Percentiles rank a stretch among this genome's conserved stretches.
Evolutionary conservation across 2,888 invertebrate genomes (phyloP).

Genomic region (Entomobrya multifasciata): DNA sequence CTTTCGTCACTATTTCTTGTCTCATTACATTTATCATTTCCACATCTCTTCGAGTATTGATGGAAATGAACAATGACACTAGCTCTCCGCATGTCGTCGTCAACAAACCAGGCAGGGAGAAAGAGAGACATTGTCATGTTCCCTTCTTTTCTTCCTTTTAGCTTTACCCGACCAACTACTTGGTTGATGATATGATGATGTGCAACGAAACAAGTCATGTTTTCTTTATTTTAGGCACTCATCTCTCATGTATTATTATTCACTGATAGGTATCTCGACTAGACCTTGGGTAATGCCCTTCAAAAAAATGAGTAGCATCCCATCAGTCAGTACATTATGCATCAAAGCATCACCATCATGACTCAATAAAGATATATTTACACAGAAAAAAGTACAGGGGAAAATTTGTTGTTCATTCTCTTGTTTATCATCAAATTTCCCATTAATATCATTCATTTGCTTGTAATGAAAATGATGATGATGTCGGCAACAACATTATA

Average conservation of each 20-base stretch:
- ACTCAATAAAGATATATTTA: too few species aligned
- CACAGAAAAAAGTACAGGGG: neutral
- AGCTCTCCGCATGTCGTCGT: slow-evolving; percentile 35
- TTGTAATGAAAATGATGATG: slow-evolving; percentile 3
- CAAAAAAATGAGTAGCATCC: slow-evolving; percentile 5
- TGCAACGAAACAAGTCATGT: neutral
- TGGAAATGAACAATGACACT: slow-evolving; percentile 33
- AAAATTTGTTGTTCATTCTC: slow-evolving; percentile 8
- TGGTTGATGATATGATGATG: neutral
- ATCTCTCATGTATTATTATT: slow-evolving; percentile 63
- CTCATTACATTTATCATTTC: slow-evolving; percentile 22
- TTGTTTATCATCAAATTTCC: neutral
- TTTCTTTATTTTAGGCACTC: neutral
- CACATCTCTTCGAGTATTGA: slow-evolving; percentile 13
- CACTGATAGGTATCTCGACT: slow-evolving; percentile 64
- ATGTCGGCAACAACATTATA: neutral
- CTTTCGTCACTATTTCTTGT: slow-evolving; percentile 18
- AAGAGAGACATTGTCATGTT: slow-evolving; percentile 39
- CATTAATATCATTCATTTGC: slow-evolving; percentile 35
- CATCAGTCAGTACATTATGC: too few species aligned
- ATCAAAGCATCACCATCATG: too few species aligned
- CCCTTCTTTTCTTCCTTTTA: neutral
- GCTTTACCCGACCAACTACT: neutral
- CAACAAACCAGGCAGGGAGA: too few species aligned
- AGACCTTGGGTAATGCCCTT: slow-evolving; percentile 52